phyloP scores from a whole-genome alignment of 1,140 invertebrate genomes.

The Papilio aristodemus region DNA sequence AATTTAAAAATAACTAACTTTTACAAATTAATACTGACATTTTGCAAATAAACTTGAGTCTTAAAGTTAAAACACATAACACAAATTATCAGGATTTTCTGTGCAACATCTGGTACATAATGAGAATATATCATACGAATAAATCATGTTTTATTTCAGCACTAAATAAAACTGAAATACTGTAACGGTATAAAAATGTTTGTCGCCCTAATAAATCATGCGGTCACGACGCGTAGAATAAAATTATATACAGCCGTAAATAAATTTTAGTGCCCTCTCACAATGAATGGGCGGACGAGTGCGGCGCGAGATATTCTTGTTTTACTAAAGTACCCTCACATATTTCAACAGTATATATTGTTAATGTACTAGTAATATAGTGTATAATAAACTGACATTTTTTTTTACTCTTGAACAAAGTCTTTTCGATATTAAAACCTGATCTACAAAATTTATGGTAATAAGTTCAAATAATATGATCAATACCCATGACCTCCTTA shows the following conservation, averaged over 20 bases:
- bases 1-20: too few species aligned
- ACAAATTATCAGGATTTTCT: background rate
- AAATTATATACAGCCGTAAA: constrained; percentile 18
- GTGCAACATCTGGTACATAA: background rate
- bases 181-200: constrained; percentile 25
- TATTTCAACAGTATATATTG: background rate
- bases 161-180: constrained; percentile 22
- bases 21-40: too few species aligned
- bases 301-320: background rate
- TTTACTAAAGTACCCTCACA: background rate
- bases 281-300: constrained; percentile 8
- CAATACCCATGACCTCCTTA: too few species aligned
- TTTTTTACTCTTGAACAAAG: background rate
- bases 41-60: too few species aligned
- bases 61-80: background rate
- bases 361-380: background rate
- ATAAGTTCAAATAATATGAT: too few species aligned
- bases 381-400: background rate
- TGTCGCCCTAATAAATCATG: constrained; percentile 26
- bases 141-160: constrained; percentile 23
- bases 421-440: too few species aligned
- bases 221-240: constrained; percentile 3
- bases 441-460: too few species aligned
- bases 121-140: background rate
- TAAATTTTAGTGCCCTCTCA: constrained; percentile 3